Evolutionary conservation across 1,140 invertebrate genomes (phyloP).

Genomic region (Brachionus calyciflorus): DNA sequence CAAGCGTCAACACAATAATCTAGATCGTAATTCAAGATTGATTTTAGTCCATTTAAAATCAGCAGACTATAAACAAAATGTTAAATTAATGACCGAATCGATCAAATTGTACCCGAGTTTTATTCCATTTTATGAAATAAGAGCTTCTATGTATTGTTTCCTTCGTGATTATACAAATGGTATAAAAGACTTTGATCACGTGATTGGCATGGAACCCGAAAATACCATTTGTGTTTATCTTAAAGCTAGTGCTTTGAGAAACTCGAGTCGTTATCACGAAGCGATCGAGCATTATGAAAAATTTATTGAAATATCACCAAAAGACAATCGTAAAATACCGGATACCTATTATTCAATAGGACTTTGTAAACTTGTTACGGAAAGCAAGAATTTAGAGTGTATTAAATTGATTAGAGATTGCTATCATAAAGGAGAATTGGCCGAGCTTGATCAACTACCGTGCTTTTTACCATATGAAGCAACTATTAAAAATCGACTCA

Average conservation of each 20-base stretch:
- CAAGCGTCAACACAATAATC: not conserved
- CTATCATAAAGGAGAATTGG: not conserved
- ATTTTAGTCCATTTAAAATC: not conserved
- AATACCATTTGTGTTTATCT: too few relatives aligned
- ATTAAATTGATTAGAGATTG: not conserved
- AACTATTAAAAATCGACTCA: not conserved
- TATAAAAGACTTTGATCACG: not conserved
- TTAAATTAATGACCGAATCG: not conserved
- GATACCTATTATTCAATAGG: constrained; percentile 23
- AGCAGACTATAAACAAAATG: not conserved
- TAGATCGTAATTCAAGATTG: not conserved
- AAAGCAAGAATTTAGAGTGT: not conserved
- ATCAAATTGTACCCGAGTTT: not conserved
- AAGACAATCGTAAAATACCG: not conserved
- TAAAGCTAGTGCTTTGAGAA: too few relatives aligned
- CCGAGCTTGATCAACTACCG: constrained; percentile 13
- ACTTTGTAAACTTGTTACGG: not conserved
- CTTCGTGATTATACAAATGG: not conserved
- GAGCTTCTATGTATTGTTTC: not conserved
- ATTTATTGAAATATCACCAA: not conserved
- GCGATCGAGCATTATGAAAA: not conserved
- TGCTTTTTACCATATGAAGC: constrained; percentile 29
- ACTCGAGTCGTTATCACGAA: not conserved
- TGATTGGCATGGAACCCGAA: not conserved
- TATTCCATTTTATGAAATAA: constrained; percentile 2